phyloP scores from a whole-genome alignment of 30 jellyfish, hydroid and myxozoan genomes.

The Catostylus mosaicus region DNA sequence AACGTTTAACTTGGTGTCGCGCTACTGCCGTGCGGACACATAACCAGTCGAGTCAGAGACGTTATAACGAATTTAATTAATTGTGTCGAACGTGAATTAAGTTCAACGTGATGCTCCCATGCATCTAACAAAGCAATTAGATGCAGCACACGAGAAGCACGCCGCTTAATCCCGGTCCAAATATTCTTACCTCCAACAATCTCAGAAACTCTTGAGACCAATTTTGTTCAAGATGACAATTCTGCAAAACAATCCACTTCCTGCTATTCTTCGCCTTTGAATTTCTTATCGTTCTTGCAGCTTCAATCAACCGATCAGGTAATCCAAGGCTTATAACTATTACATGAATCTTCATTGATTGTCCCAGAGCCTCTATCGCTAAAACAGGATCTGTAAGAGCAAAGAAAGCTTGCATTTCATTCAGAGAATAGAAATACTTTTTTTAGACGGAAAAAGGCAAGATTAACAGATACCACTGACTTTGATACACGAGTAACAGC shows the following conservation, averaged over 20 bases:
- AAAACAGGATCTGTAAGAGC: conserved; percentile 52
- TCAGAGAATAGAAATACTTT: no score
- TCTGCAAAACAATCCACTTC: conserved; percentile 67
- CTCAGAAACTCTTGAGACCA: conserved; percentile 62
- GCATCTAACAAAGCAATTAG: no score
- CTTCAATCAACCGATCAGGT: conserved; percentile 51
- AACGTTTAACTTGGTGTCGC: no score
- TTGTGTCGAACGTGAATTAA: no score
- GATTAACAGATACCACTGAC: no score
- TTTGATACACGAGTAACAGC: no score
- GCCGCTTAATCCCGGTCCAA: no score
- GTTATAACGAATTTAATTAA: no score
- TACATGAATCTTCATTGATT: conserved; percentile 19
- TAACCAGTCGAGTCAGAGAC: no score
- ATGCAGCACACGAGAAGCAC: no score
- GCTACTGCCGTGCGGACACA: no score
- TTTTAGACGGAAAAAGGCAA: neutral
- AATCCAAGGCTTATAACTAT: conserved; percentile 52
- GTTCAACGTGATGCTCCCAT: no score
- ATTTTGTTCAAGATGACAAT: conserved; percentile 58
- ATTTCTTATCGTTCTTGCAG: conserved; percentile 18
- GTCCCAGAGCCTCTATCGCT: conserved; percentile 20
- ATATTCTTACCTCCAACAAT: conserved; percentile 60
- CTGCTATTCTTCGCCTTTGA: conserved; percentile 1
- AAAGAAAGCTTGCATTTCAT: neutral